A percentile compares a stretch with the other conserved stretches of the same genome.
Conservation (phyloP, 1,140 invertebrate genomes). For the Agrilus planipennis region DNA sequence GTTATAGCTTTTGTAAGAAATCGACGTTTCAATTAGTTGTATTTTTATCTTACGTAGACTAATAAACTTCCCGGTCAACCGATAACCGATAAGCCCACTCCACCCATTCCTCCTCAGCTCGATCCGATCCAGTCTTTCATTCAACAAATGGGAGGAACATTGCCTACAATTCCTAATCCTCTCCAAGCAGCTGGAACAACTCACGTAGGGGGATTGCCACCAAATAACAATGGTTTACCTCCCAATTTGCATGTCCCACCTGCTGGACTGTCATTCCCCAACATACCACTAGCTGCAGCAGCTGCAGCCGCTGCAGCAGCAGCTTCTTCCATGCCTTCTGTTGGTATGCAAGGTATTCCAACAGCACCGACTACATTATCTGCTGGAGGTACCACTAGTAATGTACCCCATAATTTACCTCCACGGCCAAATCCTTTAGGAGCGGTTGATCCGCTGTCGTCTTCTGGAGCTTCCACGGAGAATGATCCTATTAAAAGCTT, state of each 20-base stretch:
- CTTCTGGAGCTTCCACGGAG: slow-evolving; percentile 29
- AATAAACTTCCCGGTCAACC: slow-evolving; percentile 35
- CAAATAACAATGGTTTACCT: slow-evolving; percentile 1
- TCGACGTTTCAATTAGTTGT: not conserved
- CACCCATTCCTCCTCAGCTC: slow-evolving; percentile 28
- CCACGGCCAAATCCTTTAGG: slow-evolving; percentile 11
- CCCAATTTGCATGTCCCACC: not conserved
- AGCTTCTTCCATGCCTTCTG: not conserved
- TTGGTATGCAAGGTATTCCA: not conserved
- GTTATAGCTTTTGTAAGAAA: not conserved
- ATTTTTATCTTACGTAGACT: slow-evolving; percentile 17
- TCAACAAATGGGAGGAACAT: slow-evolving; percentile 38
- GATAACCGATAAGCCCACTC: slow-evolving; percentile 26
- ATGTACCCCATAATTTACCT: not conserved
- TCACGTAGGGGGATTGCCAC: slow-evolving; percentile 6
- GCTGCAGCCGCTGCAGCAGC: not conserved
- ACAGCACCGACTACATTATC: not conserved
- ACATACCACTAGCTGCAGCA: not conserved
- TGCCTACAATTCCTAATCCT: slow-evolving; percentile 35
- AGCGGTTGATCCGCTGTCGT: slow-evolving; percentile 17
- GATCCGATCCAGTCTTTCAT: slow-evolving; percentile 42
- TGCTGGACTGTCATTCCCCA: slow-evolving; percentile 7
- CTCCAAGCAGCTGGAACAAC: slow-evolving; percentile 26
- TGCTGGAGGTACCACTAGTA: not conserved
- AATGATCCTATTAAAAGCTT: slow-evolving; percentile 41